Evolutionary conservation across 2,888 invertebrate genomes (phyloP).

Genomic region (Apamea anceps): DNA sequence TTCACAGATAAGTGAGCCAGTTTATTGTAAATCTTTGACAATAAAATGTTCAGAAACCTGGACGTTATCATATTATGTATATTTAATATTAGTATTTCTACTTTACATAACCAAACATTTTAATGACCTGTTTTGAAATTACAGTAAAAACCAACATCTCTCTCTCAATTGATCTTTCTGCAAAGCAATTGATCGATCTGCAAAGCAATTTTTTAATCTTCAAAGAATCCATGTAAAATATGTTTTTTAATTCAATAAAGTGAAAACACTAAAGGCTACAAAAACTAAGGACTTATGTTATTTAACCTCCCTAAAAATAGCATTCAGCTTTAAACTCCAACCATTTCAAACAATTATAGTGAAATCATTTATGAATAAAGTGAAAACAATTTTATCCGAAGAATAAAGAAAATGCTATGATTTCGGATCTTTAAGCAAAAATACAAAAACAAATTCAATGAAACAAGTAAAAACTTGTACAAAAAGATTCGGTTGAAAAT

Average conservation of each 20-base stretch:
- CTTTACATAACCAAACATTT: no score
- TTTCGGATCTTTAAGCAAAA: neutral
- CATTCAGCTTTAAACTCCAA: neutral
- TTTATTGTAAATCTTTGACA: conserved; percentile 1
- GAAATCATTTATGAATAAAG: neutral
- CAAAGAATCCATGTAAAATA: neutral
- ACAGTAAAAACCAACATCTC: no score
- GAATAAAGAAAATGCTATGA: neutral
- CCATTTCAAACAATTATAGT: neutral
- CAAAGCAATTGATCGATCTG: no score
- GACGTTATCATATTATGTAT: neutral
- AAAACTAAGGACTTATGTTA: neutral
- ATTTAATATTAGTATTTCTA: neutral
- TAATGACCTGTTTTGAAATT: no score
- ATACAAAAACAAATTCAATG: conserved; percentile 8
- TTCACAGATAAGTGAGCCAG: neutral
- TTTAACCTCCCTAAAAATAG: neutral
- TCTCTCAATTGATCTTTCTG: no score
- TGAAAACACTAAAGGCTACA: neutral
- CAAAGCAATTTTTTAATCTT: neutral
- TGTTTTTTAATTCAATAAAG: neutral
- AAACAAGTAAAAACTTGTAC: conserved; percentile 7
- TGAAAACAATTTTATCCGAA: neutral
- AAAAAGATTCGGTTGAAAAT: conserved; percentile 34
- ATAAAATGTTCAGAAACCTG: neutral